Base-by-base conservation (phyloP, 2,113 vertebrate species). In the Suricata suricatta region DNA sequence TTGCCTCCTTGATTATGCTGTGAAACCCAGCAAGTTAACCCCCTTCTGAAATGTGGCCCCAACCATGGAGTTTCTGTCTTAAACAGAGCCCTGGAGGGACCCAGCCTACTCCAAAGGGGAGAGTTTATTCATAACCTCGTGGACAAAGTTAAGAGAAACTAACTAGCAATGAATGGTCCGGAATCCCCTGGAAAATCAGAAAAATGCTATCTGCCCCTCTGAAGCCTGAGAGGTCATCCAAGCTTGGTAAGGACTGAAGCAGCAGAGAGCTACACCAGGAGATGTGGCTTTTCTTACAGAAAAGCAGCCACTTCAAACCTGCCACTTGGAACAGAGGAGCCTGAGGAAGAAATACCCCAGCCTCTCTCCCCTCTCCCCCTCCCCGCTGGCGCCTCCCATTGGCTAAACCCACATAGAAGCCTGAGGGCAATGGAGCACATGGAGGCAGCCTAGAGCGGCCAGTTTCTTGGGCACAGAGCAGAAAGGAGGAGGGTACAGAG, bases 251-350 rank as follows among this genome's bases (percentile, higher is more conserved):
- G 27, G 33, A 31, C 16, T 44, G 29, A 25, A 21, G 69, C 41
- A 10, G 1, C 1, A 11, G 29, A 60, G 3, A 38, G 7, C 16
- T 23, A 5, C 5, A 1, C 14, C 11, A 9, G 31, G 27, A 33
- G 12, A 9, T 14, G n/a, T 1, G 16, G 44, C 19, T 33, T 82
- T 87, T 23, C 63, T 41, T n/a, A 60, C 50, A 71, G 33, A 31
- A 80, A 47, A 64, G 13, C 29, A 44, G 23, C 21, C 38, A 14
- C 14, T 8, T 33, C 27, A 81, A 76, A 60, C 3, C n/a, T 19
- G 16, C 35, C 16, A 4, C 68, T 7, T 5, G 1, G 17, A 64
- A 52, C 21, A 44, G 7, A 72, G 23, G 10, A 74, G 44, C 5
- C 25, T 1, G 17, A 77, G 21, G 83, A 5, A 66, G 54, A 80